phyloP scores from a whole-genome alignment of 2,888 invertebrate species.

The Thymelicus sylvestris region DNA sequence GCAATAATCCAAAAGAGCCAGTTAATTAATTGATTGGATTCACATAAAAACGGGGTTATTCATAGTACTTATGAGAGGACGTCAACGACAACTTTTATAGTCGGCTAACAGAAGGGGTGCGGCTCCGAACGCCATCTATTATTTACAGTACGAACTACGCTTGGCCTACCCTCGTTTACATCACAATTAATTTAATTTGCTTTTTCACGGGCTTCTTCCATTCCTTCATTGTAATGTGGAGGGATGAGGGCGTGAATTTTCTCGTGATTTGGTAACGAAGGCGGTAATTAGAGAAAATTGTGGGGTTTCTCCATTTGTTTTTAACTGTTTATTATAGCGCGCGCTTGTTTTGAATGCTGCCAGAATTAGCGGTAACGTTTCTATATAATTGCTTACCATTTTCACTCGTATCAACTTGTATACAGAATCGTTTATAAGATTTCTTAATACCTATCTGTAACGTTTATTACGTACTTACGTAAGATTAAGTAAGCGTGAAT shows the following conservation, averaged over 20 bases:
- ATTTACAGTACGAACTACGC: conserved; percentile 70
- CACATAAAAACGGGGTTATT: conserved; percentile 43
- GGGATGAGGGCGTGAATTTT: conserved; percentile 79
- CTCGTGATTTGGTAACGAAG: conserved; percentile 80
- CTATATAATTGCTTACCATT: conserved; percentile 44
- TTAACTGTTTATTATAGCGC: conserved; percentile 72
- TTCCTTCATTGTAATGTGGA: conserved; percentile 76
- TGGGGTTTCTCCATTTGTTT: conserved; percentile 78
- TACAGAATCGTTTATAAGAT: conserved; percentile 9
- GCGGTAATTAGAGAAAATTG: conserved; percentile 77
- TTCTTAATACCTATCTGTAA: neutral
- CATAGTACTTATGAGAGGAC: conserved; percentile 42
- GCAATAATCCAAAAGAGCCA: conserved; percentile 39
- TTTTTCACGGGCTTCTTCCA: conserved; percentile 82
- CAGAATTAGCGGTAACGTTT: conserved; percentile 57
- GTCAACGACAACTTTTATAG: conserved; percentile 43
- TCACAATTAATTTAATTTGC: conserved; percentile 84
- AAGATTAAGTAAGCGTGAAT: neutral
- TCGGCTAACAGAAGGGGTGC: conserved; percentile 57
- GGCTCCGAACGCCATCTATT: conserved; percentile 69
- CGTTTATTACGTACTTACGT: neutral
- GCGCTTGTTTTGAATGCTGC: conserved; percentile 63
- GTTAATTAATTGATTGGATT: conserved; percentile 46
- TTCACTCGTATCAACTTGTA: conserved; percentile 4
- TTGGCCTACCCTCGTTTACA: conserved; percentile 79